Evolutionary conservation across 2,113 vertebrate genomes (phyloP), one percentile per base, ranked within the genome.

Genomic region (Otus sunia): DNA sequence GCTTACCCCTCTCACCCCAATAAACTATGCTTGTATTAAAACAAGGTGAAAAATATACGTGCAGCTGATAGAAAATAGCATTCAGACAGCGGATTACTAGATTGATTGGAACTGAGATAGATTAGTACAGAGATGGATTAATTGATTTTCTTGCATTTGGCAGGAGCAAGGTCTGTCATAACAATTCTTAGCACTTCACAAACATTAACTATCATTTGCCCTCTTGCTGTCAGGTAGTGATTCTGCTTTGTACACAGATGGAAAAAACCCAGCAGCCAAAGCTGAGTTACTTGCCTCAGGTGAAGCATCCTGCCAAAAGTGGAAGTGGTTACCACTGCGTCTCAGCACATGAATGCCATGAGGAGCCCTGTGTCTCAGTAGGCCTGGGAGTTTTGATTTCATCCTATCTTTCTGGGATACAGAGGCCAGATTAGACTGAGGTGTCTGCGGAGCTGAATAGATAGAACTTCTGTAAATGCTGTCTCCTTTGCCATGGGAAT

Each of bases 141-240:
- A 94, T 90, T 90, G 92, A 92, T 95, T 88, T 95, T 90, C 69
- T 43, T 92, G 78, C n/a, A 12, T 90, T 96, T 82, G 79, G 53
- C 81, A 94, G 81, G 32, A 76, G 64, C 36, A 75, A 66, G 50
- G 87, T 76, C 87, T 94, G 77, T 95, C 12, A 5, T 73, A 88
- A 52, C 85, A 85, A 64, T 90, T 71, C 81, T 82, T 75, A 93
- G 69, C 81, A 63, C 66, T 92, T 92, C 60, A 90, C 74, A 90
- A 78, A 75, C 14, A 55, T 92, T 77, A 82, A 68, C 79, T 88
- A 56, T 91, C 43, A 32, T 90, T 75, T 1, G 1, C 39, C 37
- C 29, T 84, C 56, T 78, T 92, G 74, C 74, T 93, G 56, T 68
- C 96, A 82, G 64, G 56, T 81, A 1, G 50, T 25, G 7, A 49